Percentiles rank a stretch among this genome's conserved stretches.
Conservation (phyloP, 2,113 vertebrate genomes). For the Sprattus sprattus region DNA sequence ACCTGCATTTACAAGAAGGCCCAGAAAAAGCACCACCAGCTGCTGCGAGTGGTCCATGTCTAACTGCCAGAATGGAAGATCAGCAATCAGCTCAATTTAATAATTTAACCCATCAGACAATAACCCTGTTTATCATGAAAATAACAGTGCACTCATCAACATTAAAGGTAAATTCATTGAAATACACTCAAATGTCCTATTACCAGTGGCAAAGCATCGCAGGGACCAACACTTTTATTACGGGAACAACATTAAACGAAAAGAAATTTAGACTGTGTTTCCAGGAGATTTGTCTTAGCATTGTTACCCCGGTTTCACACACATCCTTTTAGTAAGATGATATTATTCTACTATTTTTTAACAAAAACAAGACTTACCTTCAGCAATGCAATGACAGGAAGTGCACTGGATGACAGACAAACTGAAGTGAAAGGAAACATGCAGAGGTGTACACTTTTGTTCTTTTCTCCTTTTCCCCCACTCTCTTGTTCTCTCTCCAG, state of each 20-base stretch:
- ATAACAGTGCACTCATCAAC: not conserved
- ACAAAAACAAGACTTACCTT: not conserved
- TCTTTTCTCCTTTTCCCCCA: constrained; percentile 44
- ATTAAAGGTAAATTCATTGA: not conserved
- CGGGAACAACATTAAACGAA: not conserved
- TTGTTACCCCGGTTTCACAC: not conserved
- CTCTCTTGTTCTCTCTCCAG: constrained; percentile 48
- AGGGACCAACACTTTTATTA: not conserved
- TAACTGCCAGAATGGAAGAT: constrained; percentile 20
- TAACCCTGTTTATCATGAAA: not conserved
- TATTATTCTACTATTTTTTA: not conserved
- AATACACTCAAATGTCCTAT: not conserved
- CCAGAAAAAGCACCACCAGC: constrained; percentile 27
- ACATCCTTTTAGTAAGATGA: not conserved
- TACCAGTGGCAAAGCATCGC: not conserved
- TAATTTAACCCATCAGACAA: not conserved
- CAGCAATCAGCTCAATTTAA: not conserved
- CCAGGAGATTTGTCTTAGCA: not conserved
- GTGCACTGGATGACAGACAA: constrained; percentile 40
- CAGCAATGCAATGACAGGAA: constrained; percentile 25
- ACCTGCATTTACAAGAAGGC: constrained; percentile 10
- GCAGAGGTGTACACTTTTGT: constrained; percentile 55
- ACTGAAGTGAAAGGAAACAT: constrained; percentile 65
- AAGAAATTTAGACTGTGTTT: not conserved
- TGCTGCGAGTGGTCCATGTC: constrained; percentile 28